phyloP scores from a whole-genome alignment of 2,888 invertebrate species.

The Stramonita haemastoma region DNA sequence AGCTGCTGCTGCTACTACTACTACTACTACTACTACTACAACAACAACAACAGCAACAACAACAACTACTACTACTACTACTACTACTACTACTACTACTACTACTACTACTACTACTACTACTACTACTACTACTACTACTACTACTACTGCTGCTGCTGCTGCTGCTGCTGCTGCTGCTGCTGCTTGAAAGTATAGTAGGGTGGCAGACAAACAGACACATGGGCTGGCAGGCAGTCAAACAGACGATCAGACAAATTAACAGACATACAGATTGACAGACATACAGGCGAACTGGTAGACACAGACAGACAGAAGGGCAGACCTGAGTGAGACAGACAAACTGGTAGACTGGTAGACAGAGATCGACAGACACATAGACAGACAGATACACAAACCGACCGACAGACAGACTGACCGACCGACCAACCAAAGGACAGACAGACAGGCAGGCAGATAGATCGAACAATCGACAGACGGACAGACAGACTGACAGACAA shows the following conservation, averaged over 20 bases:
- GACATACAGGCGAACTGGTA: not conserved
- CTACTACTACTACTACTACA: conserved; percentile 14
- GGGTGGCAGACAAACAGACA: no score
- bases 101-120: no score
- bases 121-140: no score
- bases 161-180: no score
- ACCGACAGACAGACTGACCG: not conserved
- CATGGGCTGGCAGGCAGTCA: no score
- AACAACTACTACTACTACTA: conserved; percentile 38
- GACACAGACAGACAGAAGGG: not conserved
- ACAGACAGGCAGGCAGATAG: not conserved
- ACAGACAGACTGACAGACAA: not conserved
- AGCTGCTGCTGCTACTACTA: not conserved
- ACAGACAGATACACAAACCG: not conserved
- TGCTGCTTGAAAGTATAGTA: no score
- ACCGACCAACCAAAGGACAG: no score
- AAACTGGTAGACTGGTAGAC: not conserved
- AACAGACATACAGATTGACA: not conserved
- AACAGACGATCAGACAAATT: no score
- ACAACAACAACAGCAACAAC: not conserved
- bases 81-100: conserved; percentile 31
- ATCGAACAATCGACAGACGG: not conserved
- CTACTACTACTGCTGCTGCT: no score
- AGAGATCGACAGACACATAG: not conserved
- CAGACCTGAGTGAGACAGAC: not conserved